Conservation (phyloP, 1,140 invertebrate species). For the Drosophila busckii region DNA sequence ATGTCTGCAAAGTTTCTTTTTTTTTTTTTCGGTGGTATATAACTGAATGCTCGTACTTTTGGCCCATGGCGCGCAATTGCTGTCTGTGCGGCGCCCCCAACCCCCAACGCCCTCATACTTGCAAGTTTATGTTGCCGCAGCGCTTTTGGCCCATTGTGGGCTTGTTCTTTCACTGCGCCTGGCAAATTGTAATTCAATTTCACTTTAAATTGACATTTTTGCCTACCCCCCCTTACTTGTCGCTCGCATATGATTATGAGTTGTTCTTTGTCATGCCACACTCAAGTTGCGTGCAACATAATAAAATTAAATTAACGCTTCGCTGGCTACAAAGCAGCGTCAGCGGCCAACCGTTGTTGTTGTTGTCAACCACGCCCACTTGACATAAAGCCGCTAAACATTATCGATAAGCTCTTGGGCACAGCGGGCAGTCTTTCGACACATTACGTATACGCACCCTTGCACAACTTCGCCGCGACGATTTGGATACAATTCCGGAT, state of each 20-base stretch:
- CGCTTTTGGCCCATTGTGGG: conserved; percentile 8
- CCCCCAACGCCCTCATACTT: conserved; percentile 6
- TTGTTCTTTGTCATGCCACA: conserved; percentile 28
- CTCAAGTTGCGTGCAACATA: conserved; percentile 49
- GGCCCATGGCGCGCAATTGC: conserved; percentile 33
- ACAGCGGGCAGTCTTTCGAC: conserved; percentile 16
- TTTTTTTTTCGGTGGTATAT: conserved; percentile 16
- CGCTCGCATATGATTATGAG: conserved; percentile 69
- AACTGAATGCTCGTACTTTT: conserved; percentile 41
- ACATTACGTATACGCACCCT: conserved; percentile 81
- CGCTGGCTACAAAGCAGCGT: conserved; percentile 36
- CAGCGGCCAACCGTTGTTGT: no score
- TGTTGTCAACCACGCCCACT: conserved; percentile 24
- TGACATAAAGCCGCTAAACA: conserved; percentile 36
- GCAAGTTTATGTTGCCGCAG: conserved; percentile 59
- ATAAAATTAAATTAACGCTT: conserved; percentile 71
- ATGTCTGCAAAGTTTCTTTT: conserved; percentile 70
- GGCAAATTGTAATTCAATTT: conserved; percentile 68
- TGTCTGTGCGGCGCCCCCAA: conserved; percentile 1
- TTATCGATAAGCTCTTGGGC: conserved; percentile 35
- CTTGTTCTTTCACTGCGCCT: background rate
- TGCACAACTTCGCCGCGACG: conserved; percentile 90
- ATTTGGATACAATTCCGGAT: conserved; percentile 94
- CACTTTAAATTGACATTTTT: conserved; percentile 7
- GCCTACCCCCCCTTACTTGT: background rate